Base-by-base conservation (phyloP, 2,888 invertebrate genomes). In the Zaprionus lineosus region DNA sequence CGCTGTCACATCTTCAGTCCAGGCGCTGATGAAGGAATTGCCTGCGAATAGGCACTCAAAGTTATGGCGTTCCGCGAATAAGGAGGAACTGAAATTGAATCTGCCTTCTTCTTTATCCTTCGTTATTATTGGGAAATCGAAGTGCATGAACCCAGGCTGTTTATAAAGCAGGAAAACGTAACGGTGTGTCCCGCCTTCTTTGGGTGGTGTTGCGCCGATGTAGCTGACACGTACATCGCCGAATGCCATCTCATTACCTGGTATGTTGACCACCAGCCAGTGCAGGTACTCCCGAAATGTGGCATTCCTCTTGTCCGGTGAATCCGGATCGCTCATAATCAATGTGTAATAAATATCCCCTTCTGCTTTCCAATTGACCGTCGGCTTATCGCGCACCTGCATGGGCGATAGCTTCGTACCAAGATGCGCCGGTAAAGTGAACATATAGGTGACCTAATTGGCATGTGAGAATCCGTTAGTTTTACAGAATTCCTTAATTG, bases 231-330 rank as follows among this genome's bases (percentile, higher is more conserved):
- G 91, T 0, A 92, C 92, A 66, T 96, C 95, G 6, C 97, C 97
- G 5, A 92, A 90, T 0, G 87, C 79, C 2, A 97, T 86, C 61
- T 94, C 91, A 64, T 87, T 89, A 8, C 94, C 96, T 11, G 94
- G 95, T 75, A 98, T 94, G 87, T 97, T 97, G 12, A 93, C 94
- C 0, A 97, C 94, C 11, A 97, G 90, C 97, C 97, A 97, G 89
- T 97, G 97, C 84, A 95, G 94, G 94, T 95, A 96, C 89, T 97
- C 97, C 48, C 96, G 92, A 88, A 92, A 94, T 64, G 91, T 94
- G 0, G 96, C 97, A 11, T 94, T 92, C 21, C 91, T 87, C 40
- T 96, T 93, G 63, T 94, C 94, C 0, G 97, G 97, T n/a, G 96
- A 96, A 91, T 98, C 97, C 2, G 87, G 97, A 91, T 98, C 97